These are phyloP conservation scores for Otus scops DNA, from an alignment of 2,797 vertebrate genomes.

Conservation along the genomic window DNA sequence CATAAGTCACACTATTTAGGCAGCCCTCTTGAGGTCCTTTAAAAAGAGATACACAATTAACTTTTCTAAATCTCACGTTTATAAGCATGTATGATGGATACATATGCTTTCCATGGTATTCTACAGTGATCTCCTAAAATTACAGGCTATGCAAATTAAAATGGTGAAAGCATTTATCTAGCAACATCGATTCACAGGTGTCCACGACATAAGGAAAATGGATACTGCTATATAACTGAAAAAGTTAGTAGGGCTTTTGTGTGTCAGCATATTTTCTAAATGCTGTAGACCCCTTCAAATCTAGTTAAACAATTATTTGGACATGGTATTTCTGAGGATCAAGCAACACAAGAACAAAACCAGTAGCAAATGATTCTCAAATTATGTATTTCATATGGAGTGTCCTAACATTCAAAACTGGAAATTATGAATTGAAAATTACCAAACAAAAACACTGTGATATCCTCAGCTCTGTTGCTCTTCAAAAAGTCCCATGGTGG, in stretches of 20 bases:
- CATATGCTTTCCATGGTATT: background rate
- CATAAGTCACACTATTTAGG: slow-evolving; percentile 87
- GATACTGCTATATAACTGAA: background rate
- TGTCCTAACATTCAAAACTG: background rate
- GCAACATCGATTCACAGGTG: background rate
- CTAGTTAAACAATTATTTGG: background rate
- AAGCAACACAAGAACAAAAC: background rate
- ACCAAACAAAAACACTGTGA: slow-evolving; percentile 81
- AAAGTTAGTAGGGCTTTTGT: background rate
- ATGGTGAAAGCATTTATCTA: background rate
- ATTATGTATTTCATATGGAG: background rate
- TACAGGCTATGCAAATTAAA: background rate
- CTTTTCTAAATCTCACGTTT: background rate
- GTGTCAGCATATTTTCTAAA: background rate
- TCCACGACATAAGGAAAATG: background rate
- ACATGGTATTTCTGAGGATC: background rate
- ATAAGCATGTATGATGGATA: background rate
- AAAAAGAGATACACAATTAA: background rate
- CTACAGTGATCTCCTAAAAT: background rate
- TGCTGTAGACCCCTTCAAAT: background rate
- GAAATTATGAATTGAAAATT: background rate
- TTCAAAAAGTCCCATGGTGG: slow-evolving; percentile 90
- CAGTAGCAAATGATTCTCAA: background rate
- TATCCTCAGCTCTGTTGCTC: slow-evolving; percentile 82
- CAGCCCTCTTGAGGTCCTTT: slow-evolving; percentile 88